Conservation (phyloP, 2,113 vertebrate species). For the Cyprinus carpio region DNA sequence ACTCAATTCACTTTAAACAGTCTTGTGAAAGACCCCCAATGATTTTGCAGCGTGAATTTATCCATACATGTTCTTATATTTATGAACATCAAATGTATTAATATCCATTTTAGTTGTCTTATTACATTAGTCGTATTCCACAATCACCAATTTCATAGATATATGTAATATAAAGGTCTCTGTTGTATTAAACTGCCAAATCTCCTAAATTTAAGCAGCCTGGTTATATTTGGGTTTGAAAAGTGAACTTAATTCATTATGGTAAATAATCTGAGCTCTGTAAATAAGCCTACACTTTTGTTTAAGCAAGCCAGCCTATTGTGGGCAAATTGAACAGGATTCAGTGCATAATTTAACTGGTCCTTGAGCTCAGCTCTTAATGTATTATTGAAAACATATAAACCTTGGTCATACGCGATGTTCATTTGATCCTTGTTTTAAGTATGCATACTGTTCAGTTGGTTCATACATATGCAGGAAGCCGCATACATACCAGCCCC, state of each 20-base stretch:
- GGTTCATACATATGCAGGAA: constrained; percentile 7
- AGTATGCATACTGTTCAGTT: neutral
- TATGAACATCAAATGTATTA: no score
- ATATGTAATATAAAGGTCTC: neutral
- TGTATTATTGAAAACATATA: neutral
- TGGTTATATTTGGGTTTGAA: neutral
- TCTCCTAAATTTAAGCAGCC: neutral
- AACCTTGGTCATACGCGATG: neutral
- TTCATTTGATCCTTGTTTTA: neutral
- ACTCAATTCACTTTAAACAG: neutral
- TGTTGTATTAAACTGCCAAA: neutral
- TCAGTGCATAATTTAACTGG: neutral
- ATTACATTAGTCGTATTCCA: neutral
- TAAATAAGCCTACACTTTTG: no score
- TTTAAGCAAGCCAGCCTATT: neutral
- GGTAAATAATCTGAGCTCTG: neutral
- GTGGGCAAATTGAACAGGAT: neutral
- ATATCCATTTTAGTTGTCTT: no score
- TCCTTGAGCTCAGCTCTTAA: no score
- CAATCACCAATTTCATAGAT: neutral
- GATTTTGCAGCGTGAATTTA: neutral
- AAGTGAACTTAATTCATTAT: neutral
- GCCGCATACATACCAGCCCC: neutral
- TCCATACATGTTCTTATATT: neutral
- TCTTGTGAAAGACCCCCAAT: neutral